Evolutionary conservation across 2,113 vertebrate species (phyloP).

Genomic region (Planiliza haematocheilus): DNA sequence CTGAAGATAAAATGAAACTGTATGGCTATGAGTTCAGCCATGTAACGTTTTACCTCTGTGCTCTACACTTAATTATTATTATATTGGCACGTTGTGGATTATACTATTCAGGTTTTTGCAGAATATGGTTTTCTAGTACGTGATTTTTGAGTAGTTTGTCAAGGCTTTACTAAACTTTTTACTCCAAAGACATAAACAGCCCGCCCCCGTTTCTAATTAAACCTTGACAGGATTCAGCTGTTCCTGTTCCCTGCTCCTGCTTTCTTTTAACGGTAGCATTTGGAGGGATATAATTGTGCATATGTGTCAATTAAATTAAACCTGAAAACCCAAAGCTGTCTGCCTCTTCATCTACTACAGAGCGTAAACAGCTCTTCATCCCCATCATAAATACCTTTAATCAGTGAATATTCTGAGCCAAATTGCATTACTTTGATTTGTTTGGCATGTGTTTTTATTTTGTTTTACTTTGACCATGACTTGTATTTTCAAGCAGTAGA

Average conservation of each 20-base stretch:
- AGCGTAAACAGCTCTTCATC: conserved; percentile 6
- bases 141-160: conserved; percentile 14
- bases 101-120: background rate
- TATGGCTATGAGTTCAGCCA: too few species aligned
- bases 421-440: too few species aligned
- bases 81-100: conserved; percentile 11
- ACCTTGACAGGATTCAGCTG: conserved; percentile 16
- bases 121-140: background rate
- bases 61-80: conserved; percentile 2
- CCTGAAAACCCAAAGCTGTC: conserved; percentile 14
- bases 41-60: conserved; percentile 11
- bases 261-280: conserved; percentile 10
- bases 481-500: too few species aligned
- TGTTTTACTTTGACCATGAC: too few species aligned
- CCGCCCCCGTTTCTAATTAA: conserved; percentile 13
- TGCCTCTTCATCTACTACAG: background rate
- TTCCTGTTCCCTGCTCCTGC: conserved; percentile 1
- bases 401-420: conserved; percentile 30
- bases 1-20: background rate
- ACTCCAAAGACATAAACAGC: conserved; percentile 10
- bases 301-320: conserved; percentile 40
- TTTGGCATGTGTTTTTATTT: too few species aligned
- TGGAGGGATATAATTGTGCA: conserved; percentile 2
- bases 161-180: conserved; percentile 14
- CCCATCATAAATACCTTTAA: conserved; percentile 26